Percentiles rank a stretch among this genome's conserved stretches.
Conservation (phyloP, 1,140 invertebrate genomes). For the Thaumatotibia leucotreta region DNA sequence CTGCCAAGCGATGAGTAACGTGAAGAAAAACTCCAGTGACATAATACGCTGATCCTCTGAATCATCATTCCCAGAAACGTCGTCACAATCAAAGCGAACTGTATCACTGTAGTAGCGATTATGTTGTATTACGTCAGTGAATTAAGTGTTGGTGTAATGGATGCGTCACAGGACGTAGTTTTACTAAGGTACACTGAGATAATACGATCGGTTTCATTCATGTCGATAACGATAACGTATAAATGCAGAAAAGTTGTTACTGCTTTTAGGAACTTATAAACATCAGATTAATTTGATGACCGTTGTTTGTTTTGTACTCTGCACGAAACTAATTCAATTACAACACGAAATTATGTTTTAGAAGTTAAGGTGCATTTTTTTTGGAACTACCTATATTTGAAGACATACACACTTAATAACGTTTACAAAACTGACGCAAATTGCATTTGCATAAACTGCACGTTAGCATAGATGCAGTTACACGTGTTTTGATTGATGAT, state of each 20-base stretch:
- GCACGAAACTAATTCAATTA: no score
- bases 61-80: conserved; percentile 50
- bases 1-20: conserved; percentile 50
- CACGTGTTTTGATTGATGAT: not conserved
- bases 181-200: conserved; percentile 5
- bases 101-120: conserved; percentile 1
- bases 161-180: conserved; percentile 26
- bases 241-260: conserved; percentile 23
- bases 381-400: no score
- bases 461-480: not conserved
- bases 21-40: conserved; percentile 41
- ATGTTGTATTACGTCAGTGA: conserved; percentile 12
- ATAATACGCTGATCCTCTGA: conserved; percentile 57
- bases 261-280: conserved; percentile 19
- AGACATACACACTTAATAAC: no score
- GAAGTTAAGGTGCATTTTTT: no score
- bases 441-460: not conserved
- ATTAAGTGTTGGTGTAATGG: conserved; percentile 16
- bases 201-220: conserved; percentile 1
- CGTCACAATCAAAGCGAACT: conserved; percentile 54
- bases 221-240: not conserved
- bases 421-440: no score
- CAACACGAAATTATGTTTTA: no score
- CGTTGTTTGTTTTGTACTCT: not conserved
- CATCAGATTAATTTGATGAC: not conserved